Evolutionary conservation across 2,113 vertebrate species (phyloP), one percentile per base, ranked within the genome.

Genomic region (Speoplatyrhinus poulsoni): DNA sequence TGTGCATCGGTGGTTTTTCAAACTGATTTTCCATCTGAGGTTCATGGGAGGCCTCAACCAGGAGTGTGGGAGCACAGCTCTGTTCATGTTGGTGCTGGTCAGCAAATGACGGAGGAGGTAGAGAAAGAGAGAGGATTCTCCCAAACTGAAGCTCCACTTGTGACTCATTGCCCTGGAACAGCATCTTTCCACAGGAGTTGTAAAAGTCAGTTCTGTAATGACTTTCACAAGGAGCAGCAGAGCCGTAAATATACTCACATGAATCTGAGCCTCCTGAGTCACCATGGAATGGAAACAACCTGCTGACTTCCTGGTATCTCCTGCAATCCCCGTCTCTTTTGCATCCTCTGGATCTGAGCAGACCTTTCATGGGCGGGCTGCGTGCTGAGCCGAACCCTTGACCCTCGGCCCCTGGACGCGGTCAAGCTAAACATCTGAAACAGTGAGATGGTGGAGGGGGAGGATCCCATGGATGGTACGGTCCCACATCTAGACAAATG

Each of bases 101-200:
- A 74, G 64, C 58, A 78, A 66, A 75, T 78, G 61, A 81, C 17
- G 77, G 12, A 15, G 49, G 49, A 52, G 49, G 49, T 4, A 67
- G 74, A 48, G 65, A 57, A 32, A 46, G 19, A 70, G 55, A 9
- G 59, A 63, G 13, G 69, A 69, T 19, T 33, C 71, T 62, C 77
- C 75, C 60, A 56, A 70, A 80, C 76, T 77, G 69, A 59, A 73
- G 68, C 67, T 65, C 65, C 75, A 74, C 56, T 9, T 54, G 77
- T 91, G 89, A 91, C 85, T 90, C 88, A 91, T 72, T 19, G 60
- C 10, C 64, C 62, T 86, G 85, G 85, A 81, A 75, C 73, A 69
- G 77, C 65, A 36, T 87, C 77, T 91, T 90, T 91, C 81, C 82
- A 84, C 63, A 69, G 73, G 60, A 78, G 68, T 81, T 76, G 77